Evolutionary conservation across 2,888 invertebrate species (phyloP).

Genomic region (Microdon myrmicae): DNA sequence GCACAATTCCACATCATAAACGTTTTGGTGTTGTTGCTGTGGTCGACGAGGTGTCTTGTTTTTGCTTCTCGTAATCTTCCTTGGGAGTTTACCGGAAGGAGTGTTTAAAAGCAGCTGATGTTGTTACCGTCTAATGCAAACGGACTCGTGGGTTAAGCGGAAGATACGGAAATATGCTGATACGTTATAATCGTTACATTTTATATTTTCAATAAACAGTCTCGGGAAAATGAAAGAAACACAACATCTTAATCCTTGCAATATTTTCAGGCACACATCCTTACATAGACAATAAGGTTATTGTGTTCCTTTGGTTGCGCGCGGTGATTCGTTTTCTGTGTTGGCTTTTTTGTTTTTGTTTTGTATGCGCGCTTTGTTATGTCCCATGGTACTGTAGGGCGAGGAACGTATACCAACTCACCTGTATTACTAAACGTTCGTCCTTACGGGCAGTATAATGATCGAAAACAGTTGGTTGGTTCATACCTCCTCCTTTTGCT

Average conservation of each 20-base stretch:
- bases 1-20: too few relatives aligned
- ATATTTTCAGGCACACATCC: too few relatives aligned
- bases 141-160: too few relatives aligned
- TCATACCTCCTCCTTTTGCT: too few relatives aligned
- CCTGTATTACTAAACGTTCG: conserved; percentile 37
- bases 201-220: conserved; percentile 38
- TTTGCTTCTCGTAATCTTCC: too few relatives aligned
- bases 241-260: conserved; percentile 21
- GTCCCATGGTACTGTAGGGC: conserved; percentile 3
- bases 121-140: too few relatives aligned
- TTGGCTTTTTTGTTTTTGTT: too few relatives aligned
- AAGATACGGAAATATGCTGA: conserved; percentile 10
- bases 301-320: conserved; percentile 31
- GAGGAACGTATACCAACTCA: conserved; percentile 18
- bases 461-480: conserved; percentile 39
- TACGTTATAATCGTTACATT: conserved; percentile 30
- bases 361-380: too few relatives aligned
- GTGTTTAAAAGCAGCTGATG: too few relatives aligned
- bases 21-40: too few relatives aligned
- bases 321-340: not conserved
- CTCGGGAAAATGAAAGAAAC: conserved; percentile 13
- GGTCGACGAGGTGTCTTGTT: too few relatives aligned
- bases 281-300: conserved; percentile 31
- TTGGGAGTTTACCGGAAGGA: too few relatives aligned
- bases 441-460: conserved; percentile 37